Evolutionary conservation across 2,797 vertebrate species (phyloP).

Genomic region (Lophius americanus): DNA sequence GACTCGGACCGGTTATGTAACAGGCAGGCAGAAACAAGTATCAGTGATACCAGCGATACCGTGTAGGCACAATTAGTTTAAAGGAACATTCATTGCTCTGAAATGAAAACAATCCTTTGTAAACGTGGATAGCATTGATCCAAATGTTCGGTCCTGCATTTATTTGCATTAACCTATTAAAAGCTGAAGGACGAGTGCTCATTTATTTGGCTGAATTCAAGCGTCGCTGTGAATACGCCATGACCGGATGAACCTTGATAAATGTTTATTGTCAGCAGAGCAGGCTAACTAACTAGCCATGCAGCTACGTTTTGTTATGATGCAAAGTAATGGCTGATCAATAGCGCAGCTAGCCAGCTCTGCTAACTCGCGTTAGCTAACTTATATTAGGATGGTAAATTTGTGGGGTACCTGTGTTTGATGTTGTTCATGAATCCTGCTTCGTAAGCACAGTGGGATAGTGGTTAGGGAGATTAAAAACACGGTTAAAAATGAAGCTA

Average conservation of each 20-base stretch:
- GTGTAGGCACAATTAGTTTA: constrained; percentile 18
- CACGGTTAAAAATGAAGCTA: constrained; percentile 38
- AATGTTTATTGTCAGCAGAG: constrained; percentile 72
- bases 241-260: constrained; percentile 15
- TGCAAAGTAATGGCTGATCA: constrained; percentile 73
- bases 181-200: too few species aligned
- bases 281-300: constrained; percentile 64
- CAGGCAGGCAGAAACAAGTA: constrained; percentile 27
- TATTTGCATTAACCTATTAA: neutral
- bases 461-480: neutral
- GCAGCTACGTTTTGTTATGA: constrained; percentile 74
- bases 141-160: neutral
- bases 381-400: neutral
- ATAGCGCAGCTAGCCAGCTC: constrained; percentile 36
- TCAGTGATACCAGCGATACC: constrained; percentile 1
- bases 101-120: constrained; percentile 1
- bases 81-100: constrained; percentile 29
- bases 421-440: neutral
- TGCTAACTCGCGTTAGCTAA: constrained; percentile 9
- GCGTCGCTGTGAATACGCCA: constrained; percentile 7
- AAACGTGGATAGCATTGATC: neutral
- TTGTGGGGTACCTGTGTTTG: neutral
- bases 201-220: neutral
- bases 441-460: neutral
- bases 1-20: constrained; percentile 46